phyloP scores from a whole-genome alignment of 2,797 vertebrate species.

The Decapterus maruadsi region DNA sequence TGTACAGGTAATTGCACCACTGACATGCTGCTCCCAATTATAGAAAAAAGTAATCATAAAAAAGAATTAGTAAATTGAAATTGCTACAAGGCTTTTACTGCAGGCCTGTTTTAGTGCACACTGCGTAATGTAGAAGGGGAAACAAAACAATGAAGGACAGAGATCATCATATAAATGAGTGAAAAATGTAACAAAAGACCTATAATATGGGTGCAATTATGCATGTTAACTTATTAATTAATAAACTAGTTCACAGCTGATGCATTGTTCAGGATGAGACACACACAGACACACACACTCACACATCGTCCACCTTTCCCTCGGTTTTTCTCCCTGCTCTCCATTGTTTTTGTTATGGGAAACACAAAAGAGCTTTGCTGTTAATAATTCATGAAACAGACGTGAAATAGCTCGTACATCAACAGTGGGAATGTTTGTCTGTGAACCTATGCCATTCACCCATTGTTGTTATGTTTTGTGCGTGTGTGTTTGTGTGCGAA shows the following conservation, averaged over 20 bases:
- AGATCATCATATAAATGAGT: neutral
- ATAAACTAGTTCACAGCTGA: neutral
- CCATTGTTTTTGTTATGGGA: constrained; percentile 69
- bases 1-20: neutral
- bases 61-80: neutral
- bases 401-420: constrained; percentile 67
- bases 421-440: constrained; percentile 64
- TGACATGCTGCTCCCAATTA: neutral
- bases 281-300: neutral
- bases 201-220: neutral
- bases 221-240: neutral
- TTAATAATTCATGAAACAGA: constrained; percentile 82
- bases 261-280: constrained; percentile 10
- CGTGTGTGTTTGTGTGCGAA: too few species aligned
- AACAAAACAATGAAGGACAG: neutral
- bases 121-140: neutral
- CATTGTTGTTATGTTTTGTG: constrained; percentile 48
- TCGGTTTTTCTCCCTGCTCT: constrained; percentile 45
- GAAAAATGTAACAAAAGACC: neutral
- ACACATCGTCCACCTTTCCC: constrained; percentile 21
- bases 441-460: constrained; percentile 64
- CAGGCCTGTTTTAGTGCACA: neutral
- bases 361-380: constrained; percentile 68
- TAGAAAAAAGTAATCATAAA: neutral
- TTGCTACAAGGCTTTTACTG: neutral